Conservation (phyloP, 1,140 invertebrate genomes). For the Bathynomus jamesi region DNA sequence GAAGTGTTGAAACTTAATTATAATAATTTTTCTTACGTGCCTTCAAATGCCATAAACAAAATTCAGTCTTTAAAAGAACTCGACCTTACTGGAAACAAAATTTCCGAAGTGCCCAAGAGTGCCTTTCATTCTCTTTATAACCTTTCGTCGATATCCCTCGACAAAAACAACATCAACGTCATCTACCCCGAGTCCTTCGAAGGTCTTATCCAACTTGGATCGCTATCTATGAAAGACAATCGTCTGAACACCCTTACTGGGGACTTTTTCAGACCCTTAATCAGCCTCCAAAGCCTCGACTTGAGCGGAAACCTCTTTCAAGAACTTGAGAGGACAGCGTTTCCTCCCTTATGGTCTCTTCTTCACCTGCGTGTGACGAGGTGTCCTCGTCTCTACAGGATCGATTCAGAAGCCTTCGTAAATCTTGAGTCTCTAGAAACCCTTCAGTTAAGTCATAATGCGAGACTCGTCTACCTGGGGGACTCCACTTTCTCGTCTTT, state of each 20-base stretch:
- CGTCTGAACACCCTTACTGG: not conserved
- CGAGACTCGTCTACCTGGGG: not conserved
- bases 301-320: not conserved
- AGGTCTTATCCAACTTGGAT: not conserved
- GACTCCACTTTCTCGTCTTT: not conserved
- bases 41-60: not conserved
- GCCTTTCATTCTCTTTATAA: not conserved
- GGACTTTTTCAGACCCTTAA: not conserved
- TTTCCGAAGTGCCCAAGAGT: not conserved
- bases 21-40: not conserved
- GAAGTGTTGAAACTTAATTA: not conserved
- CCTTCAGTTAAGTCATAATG: not conserved
- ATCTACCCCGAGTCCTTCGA: not conserved
- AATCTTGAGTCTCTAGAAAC: not conserved
- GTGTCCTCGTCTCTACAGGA: not conserved
- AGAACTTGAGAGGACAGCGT: not conserved
- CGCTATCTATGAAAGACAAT: not conserved
- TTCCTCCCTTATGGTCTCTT: not conserved
- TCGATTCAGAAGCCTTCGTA: not conserved
- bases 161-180: not conserved
- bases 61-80: not conserved
- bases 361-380: not conserved
- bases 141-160: not conserved
- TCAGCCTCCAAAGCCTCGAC: not conserved
- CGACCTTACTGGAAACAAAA: not conserved